Base-by-base conservation (phyloP, 2,113 vertebrate species). In the Varanus salvator region DNA sequence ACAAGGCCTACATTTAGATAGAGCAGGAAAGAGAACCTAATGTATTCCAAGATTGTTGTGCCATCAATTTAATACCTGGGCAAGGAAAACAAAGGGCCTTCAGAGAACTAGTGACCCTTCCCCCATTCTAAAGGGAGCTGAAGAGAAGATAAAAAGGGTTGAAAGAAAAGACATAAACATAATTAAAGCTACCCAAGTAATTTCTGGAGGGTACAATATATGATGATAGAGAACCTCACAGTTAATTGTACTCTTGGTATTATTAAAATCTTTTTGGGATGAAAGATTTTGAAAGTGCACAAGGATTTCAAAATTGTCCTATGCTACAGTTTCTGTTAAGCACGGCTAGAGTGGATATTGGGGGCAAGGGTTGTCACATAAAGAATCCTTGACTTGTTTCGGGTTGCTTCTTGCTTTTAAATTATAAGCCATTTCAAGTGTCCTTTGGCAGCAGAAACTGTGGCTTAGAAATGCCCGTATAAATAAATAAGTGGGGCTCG, bases 51-150 rank as follows among this genome's bases (percentile, higher is more conserved):
- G 92, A 93, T 91, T 92, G 94, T 95, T 96, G 93, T 96, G 92
- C 94, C 96, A 96, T 93, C 96, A 89, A 89, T 93, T 93, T 94
- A 92, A 96, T 96, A 96, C 96, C 97, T 96, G 96, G 27, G 1
- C 89, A 2, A 75, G 68, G 93, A 92, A 96, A 97, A 96, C 97
- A 97, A 97, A 96, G 93, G 93, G 38, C 90, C 96, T 96, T 96
- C 93, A 95, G 96, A 95, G 94, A 94, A 94, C 86, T 11, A 3
- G 34, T 87, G 86, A 89, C 91, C 95, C 91, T 80, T 76, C 85
- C 89, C 85, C 85, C 85, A 57, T 85, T 82, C 74, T 8, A 1
- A 8, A 78, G 75, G 88, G 94, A 95, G 92, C 96, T 93, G 7
- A 0, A 89, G 93, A 95, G 95, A 95, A 95, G 96, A 96, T 94